Base-by-base conservation (phyloP, 2,797 vertebrate species). In the Furcifer pardalis region DNA sequence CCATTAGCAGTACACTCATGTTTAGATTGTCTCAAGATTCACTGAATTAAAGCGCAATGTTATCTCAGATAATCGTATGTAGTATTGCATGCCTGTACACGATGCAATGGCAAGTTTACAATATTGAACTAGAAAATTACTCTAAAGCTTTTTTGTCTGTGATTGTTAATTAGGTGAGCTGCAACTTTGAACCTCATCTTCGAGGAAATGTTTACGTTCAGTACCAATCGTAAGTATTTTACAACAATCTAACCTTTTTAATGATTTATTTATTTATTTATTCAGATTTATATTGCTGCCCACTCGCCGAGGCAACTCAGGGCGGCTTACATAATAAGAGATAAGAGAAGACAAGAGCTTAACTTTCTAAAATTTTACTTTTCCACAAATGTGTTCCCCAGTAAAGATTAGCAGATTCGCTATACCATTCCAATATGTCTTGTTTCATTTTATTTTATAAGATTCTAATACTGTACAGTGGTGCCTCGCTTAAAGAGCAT, bases 141-240 rank as follows among this genome's bases (percentile, higher is more conserved):
- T 23, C 4, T 77, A 37, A 42, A 19, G 4, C 7, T 37, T 46
- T 46, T 60, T 60, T 62, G 32, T 42, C 23, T 40, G 77, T 37
- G 35, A 23, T 30, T 88, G 88, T 84, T 82, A 88, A 78, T 84
- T 92, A 99, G 99, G 98, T 99, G 91, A 99, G 98, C 94, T 99
- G 99, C 94, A 99, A 99, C 94, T 97, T 97, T 30, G 98, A 99
- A 92, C 98, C 97, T 78, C 99, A 99, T 85, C 95, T 99, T 88
- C 97, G 98, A 94, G 99, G 99, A 94, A 99, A 99, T 1, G 98
- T 99, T 9, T 99, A 99, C n/a, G 93, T 99, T 86, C 99, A 99
- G 87, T 99, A 98, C 91, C 97, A 98, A 65, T 97, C 95, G 98
- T 99, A 97, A 98, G 98, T 95, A 91, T 89, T 68, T 72, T 19